phyloP scores from a whole-genome alignment of 2,888 invertebrate species.

The Leistus spinibarbis region DNA sequence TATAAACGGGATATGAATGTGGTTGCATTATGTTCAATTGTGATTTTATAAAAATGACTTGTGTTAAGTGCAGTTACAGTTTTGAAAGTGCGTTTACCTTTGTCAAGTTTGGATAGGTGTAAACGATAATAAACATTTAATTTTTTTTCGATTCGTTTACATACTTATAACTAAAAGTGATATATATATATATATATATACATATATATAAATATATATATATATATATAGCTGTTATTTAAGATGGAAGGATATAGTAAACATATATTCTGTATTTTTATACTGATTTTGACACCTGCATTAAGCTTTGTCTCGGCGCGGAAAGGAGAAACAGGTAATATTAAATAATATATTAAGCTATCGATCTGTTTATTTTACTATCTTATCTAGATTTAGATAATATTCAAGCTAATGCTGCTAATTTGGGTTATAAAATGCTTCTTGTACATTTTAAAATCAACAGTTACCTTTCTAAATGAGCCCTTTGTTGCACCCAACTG shows the following conservation, averaged over 20 bases:
- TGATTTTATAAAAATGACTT: conserved; percentile 15
- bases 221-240: conserved; percentile 10
- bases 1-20: conserved; percentile 10
- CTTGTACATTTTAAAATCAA: neutral
- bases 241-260: conserved; percentile 20
- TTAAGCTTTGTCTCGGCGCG: conserved; percentile 33
- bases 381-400: neutral
- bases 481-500: conserved; percentile 26
- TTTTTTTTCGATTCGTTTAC: neutral
- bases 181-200: no score
- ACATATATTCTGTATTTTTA: conserved; percentile 14
- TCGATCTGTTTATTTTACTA: neutral
- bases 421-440: neutral
- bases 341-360: neutral
- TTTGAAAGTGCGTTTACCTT: conserved; percentile 35
- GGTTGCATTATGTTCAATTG: neutral
- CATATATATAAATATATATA: no score
- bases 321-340: conserved; percentile 28
- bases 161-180: conserved; percentile 2
- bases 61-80: conserved; percentile 6
- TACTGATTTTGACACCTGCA: conserved; percentile 13
- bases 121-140: conserved; percentile 27
- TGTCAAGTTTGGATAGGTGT: conserved; percentile 30
- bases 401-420: neutral
- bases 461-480: neutral